These are phyloP conservation scores for Sciaenops ocellatus DNA, from an alignment of 2,797 vertebrate genomes.

Conservation along the genomic window DNA sequence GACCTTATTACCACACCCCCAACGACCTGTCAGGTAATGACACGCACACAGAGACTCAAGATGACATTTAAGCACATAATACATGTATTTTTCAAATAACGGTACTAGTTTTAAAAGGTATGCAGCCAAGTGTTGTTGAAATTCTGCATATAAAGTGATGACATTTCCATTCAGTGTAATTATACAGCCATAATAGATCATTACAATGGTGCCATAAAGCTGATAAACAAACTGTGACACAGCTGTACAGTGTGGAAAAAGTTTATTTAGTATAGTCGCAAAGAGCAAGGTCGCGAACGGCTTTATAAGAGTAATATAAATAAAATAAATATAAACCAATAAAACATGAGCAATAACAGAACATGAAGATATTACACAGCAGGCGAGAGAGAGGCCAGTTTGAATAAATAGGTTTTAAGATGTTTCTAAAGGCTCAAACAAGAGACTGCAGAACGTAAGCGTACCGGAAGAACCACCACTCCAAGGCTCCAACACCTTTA, in stretches of 20 bases:
- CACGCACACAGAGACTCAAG: constrained; percentile 5
- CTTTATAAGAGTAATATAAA: no score
- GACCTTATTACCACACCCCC: constrained; percentile 95
- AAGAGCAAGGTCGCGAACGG: no score
- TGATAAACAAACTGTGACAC: constrained; percentile 6
- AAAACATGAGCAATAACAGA: no score
- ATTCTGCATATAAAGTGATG: background rate
- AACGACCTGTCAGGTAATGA: constrained; percentile 93
- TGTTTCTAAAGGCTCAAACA: no score
- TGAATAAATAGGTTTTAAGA: no score
- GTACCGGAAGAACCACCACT: no score
- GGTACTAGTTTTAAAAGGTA: background rate
- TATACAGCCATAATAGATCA: background rate
- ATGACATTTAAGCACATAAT: background rate
- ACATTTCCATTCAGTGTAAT: background rate
- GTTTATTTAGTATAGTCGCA: no score
- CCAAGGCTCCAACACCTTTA: no score
- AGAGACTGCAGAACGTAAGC: no score
- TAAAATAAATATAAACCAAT: no score
- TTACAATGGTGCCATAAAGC: background rate
- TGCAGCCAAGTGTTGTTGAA: background rate
- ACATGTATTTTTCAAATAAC: background rate
- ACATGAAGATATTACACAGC: no score
- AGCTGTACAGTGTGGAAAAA: background rate
- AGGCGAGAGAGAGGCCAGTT: no score